Conservation (phyloP, 2,797 vertebrate species). For the Lacerta bilineata region DNA sequence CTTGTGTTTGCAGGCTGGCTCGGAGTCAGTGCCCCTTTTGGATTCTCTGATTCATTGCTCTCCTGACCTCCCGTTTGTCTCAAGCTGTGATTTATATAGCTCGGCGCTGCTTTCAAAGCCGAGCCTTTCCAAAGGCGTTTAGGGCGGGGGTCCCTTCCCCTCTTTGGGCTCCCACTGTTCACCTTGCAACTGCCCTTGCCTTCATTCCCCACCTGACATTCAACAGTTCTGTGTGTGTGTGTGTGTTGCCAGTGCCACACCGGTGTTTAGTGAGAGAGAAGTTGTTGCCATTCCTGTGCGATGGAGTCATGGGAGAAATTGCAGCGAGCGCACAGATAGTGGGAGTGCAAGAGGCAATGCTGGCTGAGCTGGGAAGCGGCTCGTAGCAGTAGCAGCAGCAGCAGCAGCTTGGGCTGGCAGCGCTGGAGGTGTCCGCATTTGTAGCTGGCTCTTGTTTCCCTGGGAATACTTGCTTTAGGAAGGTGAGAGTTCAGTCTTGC, state of each 20-base stretch:
- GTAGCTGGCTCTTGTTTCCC: slow-evolving; percentile 32
- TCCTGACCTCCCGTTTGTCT: slow-evolving; percentile 67
- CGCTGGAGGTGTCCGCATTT: slow-evolving; percentile 35
- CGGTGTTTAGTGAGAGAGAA: slow-evolving; percentile 39
- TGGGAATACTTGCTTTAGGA: slow-evolving; percentile 40
- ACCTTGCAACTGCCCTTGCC: slow-evolving; percentile 72
- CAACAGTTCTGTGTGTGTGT: slow-evolving; percentile 25
- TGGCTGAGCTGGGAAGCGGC: slow-evolving; percentile 58
- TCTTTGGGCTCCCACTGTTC: slow-evolving; percentile 33
- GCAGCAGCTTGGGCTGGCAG: slow-evolving; percentile 31
- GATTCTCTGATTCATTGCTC: slow-evolving; percentile 81
- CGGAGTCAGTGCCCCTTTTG: slow-evolving; percentile 61
- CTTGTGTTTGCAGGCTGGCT: slow-evolving; percentile 79
- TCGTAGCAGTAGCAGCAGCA: slow-evolving; percentile 71
- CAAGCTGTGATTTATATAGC: slow-evolving; percentile 66
- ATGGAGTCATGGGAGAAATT: slow-evolving; percentile 75
- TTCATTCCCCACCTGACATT: slow-evolving; percentile 68
- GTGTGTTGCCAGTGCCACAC: neutral
- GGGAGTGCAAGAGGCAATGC: slow-evolving; percentile 80
- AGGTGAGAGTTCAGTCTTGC: slow-evolving; percentile 58
- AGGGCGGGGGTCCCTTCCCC: neutral
- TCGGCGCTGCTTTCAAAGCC: slow-evolving; percentile 30
- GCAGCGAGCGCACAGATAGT: slow-evolving; percentile 61
- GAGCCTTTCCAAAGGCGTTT: slow-evolving; percentile 37
- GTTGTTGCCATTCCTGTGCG: slow-evolving; percentile 74